Base-by-base conservation (phyloP, 2,113 vertebrate genomes). In the Bothrops jararaca region DNA sequence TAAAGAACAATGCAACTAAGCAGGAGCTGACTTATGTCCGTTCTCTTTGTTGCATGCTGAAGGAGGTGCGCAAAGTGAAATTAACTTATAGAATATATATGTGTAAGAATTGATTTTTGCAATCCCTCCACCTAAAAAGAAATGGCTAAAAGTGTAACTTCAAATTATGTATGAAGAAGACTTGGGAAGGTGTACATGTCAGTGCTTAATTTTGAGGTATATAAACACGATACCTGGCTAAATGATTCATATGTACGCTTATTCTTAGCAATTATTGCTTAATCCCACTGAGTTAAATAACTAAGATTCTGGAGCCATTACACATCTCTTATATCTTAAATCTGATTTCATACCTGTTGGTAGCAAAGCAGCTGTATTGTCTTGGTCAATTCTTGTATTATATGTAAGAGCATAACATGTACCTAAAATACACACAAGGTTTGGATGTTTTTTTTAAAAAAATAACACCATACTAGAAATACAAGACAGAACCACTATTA, bases 361-460 rank as follows among this genome's bases (percentile, higher is more conserved):
- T 58, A 98, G 97, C 90, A 99, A 93, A 88, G 98, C 98, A 8
- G 97, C 96, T 53, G 98, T 94, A 94, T 98, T 98, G 89, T 99
- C 99, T 96, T 99, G 98, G 92, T 99, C 99, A 5, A 99, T 98
- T 92, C 94, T 98, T 94, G 98, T 98, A 94, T 98, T 97, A 94
- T 98, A 97, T 0, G 98, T 98, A 24, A 99, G 95, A 0, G 98
- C 98, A 0, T 97, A 99, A 95, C 98, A 98, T 0, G 96, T 96
- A 52, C 98, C 99, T 99, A 94, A 2, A 96, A 96, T 0, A 96
- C 56, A 97, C 0, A 96, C 56, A 97, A 48, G 94, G 56, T 92
- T 94, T 64, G 92, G 3, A 89, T 0, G 92, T 6, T 10, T n/a
- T 53, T 8, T 10, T 45, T 53, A 0, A 6, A 24, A 39, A 94